Evolutionary conservation across 2,888 invertebrate species (phyloP), one percentile per base, ranked within the genome.

Genomic region (Coelopa pilipes): DNA sequence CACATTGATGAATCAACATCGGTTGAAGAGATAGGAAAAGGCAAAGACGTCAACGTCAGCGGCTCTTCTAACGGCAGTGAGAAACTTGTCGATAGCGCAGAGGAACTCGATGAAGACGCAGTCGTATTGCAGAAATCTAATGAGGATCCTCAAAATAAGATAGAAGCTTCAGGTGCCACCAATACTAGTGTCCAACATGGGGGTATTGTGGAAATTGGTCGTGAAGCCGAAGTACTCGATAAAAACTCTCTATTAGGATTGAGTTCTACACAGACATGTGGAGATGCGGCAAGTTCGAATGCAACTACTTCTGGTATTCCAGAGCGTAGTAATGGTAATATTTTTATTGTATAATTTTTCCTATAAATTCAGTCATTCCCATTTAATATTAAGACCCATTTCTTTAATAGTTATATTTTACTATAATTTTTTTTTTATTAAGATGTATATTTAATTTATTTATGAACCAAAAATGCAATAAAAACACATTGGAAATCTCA

Each of bases 121-220:
- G 15, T 63, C n/a, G 63, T 50, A 3, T 21, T 57, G 53, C 19
- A 12, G 45, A 55, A 69, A 45, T 13, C 11, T 13, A 11, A n/a
- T 11, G 69, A 55, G 15, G n/a, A 57, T 12, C 46, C 70, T 49
- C 75, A 24, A 71, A 67, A 53, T 57, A 15, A 24, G 45, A 46
- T 50, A 67, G 67, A 19, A 49, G 50, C 60, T 45, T n/a, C 57
- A 55, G 63, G 46, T 17, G 47, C 49, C 5, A 17, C 70, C 4
- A 78, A 76, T 53, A 74, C 60, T 5, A 12, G n/a, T 19, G 62
- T 79, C 63, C 74, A 79, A 57, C 78, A 78, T 47, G 77, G 84
- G 50, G 87, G 86, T 59, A 87, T 87, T 74, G 84, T 87, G 13
- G 87, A 87, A 75, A 87, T 87, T 50, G 87, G 84, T 15, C 82